These are phyloP conservation scores for Delia radicum DNA, from an alignment of 1,140 invertebrate species.

Conservation along the genomic window DNA sequence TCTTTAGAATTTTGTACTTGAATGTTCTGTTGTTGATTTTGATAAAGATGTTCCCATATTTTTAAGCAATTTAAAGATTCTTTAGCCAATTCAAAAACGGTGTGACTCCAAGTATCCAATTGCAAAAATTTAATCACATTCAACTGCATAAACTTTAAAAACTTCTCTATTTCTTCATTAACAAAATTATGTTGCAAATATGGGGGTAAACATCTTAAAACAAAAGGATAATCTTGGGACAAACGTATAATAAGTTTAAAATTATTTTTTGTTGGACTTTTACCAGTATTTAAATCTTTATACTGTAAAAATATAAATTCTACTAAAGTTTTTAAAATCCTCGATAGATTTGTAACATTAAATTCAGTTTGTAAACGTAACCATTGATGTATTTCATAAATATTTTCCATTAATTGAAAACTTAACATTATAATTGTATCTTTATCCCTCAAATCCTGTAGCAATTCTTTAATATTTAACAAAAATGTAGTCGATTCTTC, in stretches of 20 bases:
- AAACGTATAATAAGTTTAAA: neutral
- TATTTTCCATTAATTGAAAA: constrained; percentile 1
- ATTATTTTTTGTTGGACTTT: neutral
- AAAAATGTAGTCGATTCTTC: constrained; percentile 3
- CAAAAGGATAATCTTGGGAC: neutral
- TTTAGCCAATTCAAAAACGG: neutral
- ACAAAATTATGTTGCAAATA: neutral
- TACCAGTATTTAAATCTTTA: neutral
- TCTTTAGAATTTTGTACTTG: no score
- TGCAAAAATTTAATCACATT: neutral
- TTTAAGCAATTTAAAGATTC: constrained; percentile 3
- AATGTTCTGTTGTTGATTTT: neutral
- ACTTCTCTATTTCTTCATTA: neutral
- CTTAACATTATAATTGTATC: neutral
- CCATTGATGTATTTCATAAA: constrained; percentile 15
- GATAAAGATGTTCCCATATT: neutral
- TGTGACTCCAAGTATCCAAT: neutral
- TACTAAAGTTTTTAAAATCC: neutral
- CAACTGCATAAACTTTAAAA: neutral
- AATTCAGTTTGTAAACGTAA: neutral
- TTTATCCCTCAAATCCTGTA: neutral
- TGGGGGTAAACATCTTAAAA: neutral
- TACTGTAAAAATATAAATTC: neutral
- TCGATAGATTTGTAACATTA: neutral
- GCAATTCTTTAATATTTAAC: neutral